Evolutionary conservation across 2,888 invertebrate species (phyloP).

Genomic region (Eupithecia subumbrata): DNA sequence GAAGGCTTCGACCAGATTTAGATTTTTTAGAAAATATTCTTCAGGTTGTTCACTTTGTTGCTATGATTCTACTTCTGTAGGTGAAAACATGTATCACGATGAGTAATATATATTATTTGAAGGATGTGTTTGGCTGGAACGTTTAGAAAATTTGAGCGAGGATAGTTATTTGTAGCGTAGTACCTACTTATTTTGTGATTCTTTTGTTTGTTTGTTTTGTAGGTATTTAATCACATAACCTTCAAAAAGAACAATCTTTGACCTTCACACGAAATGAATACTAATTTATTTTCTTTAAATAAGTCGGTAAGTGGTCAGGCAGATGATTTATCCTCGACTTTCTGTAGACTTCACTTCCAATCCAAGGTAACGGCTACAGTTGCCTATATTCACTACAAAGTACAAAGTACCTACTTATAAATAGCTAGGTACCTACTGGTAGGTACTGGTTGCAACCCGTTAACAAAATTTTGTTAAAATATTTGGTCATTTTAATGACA

Average conservation of each 20-base stretch:
- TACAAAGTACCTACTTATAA: not conserved
- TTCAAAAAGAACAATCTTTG: not conserved
- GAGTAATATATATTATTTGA: not conserved
- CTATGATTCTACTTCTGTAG: not conserved
- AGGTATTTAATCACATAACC: not conserved
- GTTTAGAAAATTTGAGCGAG: not conserved
- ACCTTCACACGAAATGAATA: not conserved
- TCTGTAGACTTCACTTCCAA: not conserved
- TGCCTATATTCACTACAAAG: not conserved
- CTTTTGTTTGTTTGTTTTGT: not conserved
- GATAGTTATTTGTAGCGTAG: not conserved
- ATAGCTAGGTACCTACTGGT: not conserved
- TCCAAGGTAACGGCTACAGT: not conserved
- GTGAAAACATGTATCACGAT: not conserved
- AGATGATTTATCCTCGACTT: conserved; percentile 2
- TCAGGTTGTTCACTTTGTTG: not conserved
- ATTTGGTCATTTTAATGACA: not conserved
- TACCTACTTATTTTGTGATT: not conserved
- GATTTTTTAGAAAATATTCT: not conserved
- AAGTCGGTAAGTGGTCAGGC: conserved; percentile 3
- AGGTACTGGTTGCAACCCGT: not conserved
- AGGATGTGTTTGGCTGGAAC: not conserved
- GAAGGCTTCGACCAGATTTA: not conserved
- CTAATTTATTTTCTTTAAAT: not conserved
- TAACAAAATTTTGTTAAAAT: not conserved